Conservation (phyloP, 2,113 vertebrate genomes). For the Serinus canaria region DNA sequence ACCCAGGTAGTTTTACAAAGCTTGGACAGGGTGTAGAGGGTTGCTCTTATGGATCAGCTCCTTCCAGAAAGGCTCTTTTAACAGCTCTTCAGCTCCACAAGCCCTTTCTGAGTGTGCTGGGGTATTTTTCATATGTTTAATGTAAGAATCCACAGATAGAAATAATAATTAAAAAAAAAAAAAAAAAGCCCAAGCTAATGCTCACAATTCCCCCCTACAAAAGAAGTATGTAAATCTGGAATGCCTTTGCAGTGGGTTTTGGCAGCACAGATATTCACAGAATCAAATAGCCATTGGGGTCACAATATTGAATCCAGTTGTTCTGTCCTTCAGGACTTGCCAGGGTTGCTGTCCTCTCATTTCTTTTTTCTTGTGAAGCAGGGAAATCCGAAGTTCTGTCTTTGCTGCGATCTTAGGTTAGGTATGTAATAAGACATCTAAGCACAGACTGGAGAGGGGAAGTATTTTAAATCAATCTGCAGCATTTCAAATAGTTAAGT, state of each 20-base stretch:
- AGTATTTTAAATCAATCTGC: background rate
- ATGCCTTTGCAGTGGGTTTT: background rate
- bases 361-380: background rate
- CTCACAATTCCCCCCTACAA: background rate
- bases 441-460: background rate
- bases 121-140: background rate
- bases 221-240: background rate
- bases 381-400: background rate
- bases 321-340: background rate
- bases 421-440: background rate
- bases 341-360: background rate
- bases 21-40: background rate
- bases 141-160: background rate
- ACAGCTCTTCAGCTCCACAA: background rate
- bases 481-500: background rate
- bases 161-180: background rate
- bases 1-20: conserved; percentile 24
- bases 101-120: background rate
- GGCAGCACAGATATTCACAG: background rate
- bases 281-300: background rate
- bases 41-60: background rate
- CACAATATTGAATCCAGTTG: background rate
- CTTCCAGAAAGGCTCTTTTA: background rate
- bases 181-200: background rate
- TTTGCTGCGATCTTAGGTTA: accelerated